Base-by-base conservation (phyloP, 1,140 invertebrate species). In the Brachystomella parvula region DNA sequence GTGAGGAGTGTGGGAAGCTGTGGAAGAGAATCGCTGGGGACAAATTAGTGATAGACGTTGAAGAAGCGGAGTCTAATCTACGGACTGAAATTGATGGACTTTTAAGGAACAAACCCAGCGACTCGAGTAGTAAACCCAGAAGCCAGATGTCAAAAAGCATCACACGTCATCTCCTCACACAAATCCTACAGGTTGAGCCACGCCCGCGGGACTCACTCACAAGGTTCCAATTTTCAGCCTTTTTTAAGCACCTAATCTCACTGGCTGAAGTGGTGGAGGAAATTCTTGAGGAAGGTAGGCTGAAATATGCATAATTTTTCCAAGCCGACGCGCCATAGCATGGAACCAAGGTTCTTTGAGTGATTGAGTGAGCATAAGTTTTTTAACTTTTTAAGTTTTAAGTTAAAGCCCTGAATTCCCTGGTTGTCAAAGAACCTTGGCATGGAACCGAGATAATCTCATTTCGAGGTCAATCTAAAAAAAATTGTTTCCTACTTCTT, bases 181-280 rank as follows among this genome's bases (percentile, higher is more conserved):
- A 67, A 53, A 71, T 73, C 28, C 30, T 73, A 61, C 66, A 68
- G 39, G 31, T 28, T 26, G 35, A 2, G 21, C 56, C 62, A 31
- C 61, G 44, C 28, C 31, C 61, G 6, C n/a, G 65, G 21, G 29
- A 31, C n/a, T 30, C 56, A 19, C 19, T 69, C 9, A 69, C 67
- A 2, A 32, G 64, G 21, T 69, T 69, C 44, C 67, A 69, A 39
- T 65, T 69, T 44, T 35, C 59, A 39, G 26, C 17, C 3, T 69
- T 65, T 33, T 39, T 69, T 9, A 39, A 19, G 35, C 35, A 39
- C 35, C n/a, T n/a, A n/a, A n/a, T n/a, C n/a, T n/a, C n/a, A n/a
- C n/a, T n/a, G n/a, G n/a, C n/a, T n/a, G n/a, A n/a, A n/a, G n/a
- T n/a, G n/a, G n/a, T n/a, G n/a, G n/a, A n/a, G n/a, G n/a, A n/a